Evolutionary conservation across 2,888 invertebrate genomes (phyloP).

Genomic region (Frankliniella fusca): DNA sequence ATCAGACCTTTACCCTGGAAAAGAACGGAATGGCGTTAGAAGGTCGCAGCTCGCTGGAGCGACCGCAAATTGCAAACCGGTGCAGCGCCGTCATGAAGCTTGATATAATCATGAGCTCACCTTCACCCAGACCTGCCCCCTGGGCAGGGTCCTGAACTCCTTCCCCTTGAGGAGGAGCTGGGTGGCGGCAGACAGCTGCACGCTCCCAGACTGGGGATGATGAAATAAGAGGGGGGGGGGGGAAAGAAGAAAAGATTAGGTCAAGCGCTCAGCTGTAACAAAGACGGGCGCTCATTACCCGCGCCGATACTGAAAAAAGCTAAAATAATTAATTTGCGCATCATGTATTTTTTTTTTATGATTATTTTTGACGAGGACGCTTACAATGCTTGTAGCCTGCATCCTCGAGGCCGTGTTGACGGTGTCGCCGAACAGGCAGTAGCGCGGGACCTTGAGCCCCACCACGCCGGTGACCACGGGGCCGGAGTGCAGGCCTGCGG

Average conservation of each 20-base stretch:
- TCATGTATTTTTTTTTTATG: too few relatives aligned
- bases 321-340: too few relatives aligned
- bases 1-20: slow-evolving; percentile 80
- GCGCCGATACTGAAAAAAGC: too few relatives aligned
- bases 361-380: neutral
- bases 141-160: slow-evolving; percentile 62
- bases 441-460: slow-evolving; percentile 76
- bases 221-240: too few relatives aligned
- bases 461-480: slow-evolving; percentile 85
- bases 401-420: slow-evolving; percentile 89
- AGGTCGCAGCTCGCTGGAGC: too few relatives aligned
- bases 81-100: too few relatives aligned
- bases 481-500: slow-evolving; percentile 73
- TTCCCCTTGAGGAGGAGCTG: slow-evolving; percentile 62
- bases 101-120: slow-evolving; percentile 48
- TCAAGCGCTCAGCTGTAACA: slow-evolving; percentile 6
- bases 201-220: slow-evolving; percentile 60
- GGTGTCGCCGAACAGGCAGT: slow-evolving; percentile 86
- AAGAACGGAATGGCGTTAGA: slow-evolving; percentile 8
- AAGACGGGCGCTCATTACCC: too few relatives aligned
- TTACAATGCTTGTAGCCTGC: slow-evolving; percentile 65
- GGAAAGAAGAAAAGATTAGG: slow-evolving; percentile 10
- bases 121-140: slow-evolving; percentile 76
- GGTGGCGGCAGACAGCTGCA: slow-evolving; percentile 72
- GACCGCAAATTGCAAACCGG: too few relatives aligned